phyloP scores from a whole-genome alignment of 2,797 vertebrate species.

The Tachyglossus aculeatus region DNA sequence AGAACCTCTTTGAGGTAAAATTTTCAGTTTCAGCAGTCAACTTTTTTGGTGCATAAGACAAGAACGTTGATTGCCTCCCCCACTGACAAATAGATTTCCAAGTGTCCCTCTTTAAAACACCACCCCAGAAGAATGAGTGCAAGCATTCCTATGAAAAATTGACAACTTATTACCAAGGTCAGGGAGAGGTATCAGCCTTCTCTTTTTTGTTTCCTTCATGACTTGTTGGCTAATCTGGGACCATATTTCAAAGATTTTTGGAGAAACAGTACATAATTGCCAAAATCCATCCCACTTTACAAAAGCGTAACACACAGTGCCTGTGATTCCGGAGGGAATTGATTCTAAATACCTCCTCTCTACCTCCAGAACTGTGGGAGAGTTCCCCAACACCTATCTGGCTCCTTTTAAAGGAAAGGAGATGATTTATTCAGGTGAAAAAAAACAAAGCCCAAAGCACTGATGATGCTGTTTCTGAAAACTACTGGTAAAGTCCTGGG shows the following conservation, averaged over 20 bases:
- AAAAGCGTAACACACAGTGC: background rate
- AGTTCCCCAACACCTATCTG: background rate
- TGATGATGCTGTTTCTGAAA: background rate
- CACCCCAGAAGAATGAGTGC: no score
- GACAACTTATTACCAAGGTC: no score
- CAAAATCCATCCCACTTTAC: background rate
- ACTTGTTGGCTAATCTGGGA: background rate
- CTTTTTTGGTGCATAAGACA: no score
- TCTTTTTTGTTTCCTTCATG: no score
- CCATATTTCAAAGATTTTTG: background rate
- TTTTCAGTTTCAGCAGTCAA: no score
- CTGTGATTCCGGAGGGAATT: no score
- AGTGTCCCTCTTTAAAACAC: no score
- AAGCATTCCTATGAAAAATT: no score
- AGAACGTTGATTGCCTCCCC: background rate
- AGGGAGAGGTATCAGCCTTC: no score
- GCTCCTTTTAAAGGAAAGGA: background rate
- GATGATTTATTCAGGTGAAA: background rate
- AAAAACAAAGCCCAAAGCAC: background rate
- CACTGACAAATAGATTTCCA: no score
- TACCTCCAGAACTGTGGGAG: background rate
- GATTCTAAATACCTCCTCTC: no score
- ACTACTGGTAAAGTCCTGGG: background rate
- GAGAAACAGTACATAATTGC: background rate
- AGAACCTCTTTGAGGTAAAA: no score